Evolutionary conservation across 2,797 vertebrate genomes (phyloP), one percentile per base, ranked within the genome.

Genomic region (Percopsis omiscomaycus): DNA sequence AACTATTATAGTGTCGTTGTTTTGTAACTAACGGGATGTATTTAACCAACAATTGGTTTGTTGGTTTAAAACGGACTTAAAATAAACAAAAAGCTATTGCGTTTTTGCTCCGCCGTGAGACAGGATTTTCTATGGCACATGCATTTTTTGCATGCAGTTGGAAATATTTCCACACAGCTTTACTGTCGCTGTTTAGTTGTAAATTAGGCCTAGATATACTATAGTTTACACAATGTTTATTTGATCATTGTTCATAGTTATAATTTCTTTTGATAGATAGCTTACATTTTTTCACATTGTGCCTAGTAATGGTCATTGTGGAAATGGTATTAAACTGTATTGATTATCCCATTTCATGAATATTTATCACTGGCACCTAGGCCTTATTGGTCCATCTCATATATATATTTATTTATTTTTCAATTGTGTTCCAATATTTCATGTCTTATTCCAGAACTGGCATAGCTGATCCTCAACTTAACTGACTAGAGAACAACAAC

Each of bases 101-200:
- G 78, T 66, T 77, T 83, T 83, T 84, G 78, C 82, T 84, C 78
- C 86, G 75, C 87, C 80, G 54, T 85, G 74, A 90, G 86, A 90
- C 71, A 63, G 88, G 84, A 88, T 86, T 88, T 86, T 83, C 63
- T 69, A 42, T 42, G 79, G 78, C 75, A 79, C 87, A 84, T 66
- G 79, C 15, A 61, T 66, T 64, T 73, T 70, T 50, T 67, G 79
- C 68, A 75, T 86, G 86, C 75, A 63, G 48, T 85, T 68, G 59
- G 71, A 74, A 79, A 83, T 54, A 58, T 84, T 28, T 78, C 88
- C 85, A 79, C 82, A 76, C 69, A 48, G 28, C 28, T 58, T 37
- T 63, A 62, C 49, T 88, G 86, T 87, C 88, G 85, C 84, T 90
- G 84, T 89, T 86, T 9, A 66, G 3, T 9, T 42, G 37, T 5